Evolutionary conservation across 2,888 invertebrate species (phyloP), one percentile per base, ranked within the genome.

Genomic region (Lasioglossum zephyrum): DNA sequence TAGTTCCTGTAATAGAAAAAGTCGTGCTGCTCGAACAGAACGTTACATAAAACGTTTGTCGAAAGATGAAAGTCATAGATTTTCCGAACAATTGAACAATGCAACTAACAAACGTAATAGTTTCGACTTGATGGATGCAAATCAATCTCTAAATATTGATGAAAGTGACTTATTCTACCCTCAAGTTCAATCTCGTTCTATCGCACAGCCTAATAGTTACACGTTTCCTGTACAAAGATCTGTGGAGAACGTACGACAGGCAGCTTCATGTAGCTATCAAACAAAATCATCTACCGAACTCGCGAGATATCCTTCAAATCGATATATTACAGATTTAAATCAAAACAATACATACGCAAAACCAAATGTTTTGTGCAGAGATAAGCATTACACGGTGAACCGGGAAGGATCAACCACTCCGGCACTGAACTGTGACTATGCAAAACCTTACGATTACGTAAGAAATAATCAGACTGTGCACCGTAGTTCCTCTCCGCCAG

Each of bases 11-110:
- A 97, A 96, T 92, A 96, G 97, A 89, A 96, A 96, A 92, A 97
- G 97, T 47, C 96, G 98, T 80, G 96, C 97, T 41, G 98, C 98
- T 0, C 96, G 98, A 91, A 98, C 98, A 78, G 98, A 98, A 94
- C 96, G 98, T 79, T 98, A 98, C 92, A 97, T 97, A 81, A 97
- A 97, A 92, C 96, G 98, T 79, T 95, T 97, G 89, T 97, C 93
- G 2, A 91, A 88, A 36, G 93, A 93, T 49, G 90, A 89, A 1
- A 81, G 81, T 26, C 75, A 84, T 8, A 84, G 69, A 41, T 82
- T 85, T 16, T 49, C 81, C 16, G 89, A 86, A 5, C 85, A 77
- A n/a, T 36, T 81, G 39, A 85, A 73, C 36, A 83, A 85, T 18
- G 53, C 69, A n/a, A 49, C 75, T 9, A 79, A 63, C 22, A 86